Conservation (phyloP, 2,797 vertebrate species). For the Chaetodon trifasciatus region DNA sequence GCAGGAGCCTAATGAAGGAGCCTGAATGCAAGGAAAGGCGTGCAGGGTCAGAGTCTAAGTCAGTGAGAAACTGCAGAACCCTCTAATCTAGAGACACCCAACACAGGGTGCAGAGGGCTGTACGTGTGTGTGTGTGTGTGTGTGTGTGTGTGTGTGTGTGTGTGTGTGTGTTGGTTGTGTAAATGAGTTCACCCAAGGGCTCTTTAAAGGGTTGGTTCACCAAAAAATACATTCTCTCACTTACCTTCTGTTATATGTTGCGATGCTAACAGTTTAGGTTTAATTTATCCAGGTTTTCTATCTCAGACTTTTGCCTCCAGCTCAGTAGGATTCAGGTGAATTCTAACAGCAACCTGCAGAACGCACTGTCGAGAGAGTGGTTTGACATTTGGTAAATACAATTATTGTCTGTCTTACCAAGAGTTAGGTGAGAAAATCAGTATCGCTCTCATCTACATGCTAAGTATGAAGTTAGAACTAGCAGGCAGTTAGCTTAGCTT, state of each 20-base stretch:
- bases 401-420: neutral
- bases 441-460: neutral
- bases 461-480: neutral
- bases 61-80: slow-evolving; percentile 63
- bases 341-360: no score
- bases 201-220: slow-evolving; percentile 11
- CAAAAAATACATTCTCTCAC: neutral
- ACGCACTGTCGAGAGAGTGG: neutral
- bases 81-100: slow-evolving; percentile 72
- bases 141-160: slow-evolving; percentile 23
- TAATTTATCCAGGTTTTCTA: neutral
- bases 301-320: no score
- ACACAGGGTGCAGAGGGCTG: slow-evolving; percentile 33
- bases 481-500: neutral
- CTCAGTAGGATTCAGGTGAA: no score
- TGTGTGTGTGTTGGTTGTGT: slow-evolving; percentile 13
- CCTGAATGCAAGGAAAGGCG: slow-evolving; percentile 46
- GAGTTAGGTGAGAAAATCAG: neutral
- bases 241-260: no score
- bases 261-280: neutral
- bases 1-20: slow-evolving; percentile 76
- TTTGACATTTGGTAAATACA: neutral
- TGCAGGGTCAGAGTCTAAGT: slow-evolving; percentile 65
- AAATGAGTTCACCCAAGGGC: neutral
- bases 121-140: slow-evolving; percentile 15